Base-by-base conservation (phyloP, 2,113 vertebrate species). In the Promerops cafer region DNA sequence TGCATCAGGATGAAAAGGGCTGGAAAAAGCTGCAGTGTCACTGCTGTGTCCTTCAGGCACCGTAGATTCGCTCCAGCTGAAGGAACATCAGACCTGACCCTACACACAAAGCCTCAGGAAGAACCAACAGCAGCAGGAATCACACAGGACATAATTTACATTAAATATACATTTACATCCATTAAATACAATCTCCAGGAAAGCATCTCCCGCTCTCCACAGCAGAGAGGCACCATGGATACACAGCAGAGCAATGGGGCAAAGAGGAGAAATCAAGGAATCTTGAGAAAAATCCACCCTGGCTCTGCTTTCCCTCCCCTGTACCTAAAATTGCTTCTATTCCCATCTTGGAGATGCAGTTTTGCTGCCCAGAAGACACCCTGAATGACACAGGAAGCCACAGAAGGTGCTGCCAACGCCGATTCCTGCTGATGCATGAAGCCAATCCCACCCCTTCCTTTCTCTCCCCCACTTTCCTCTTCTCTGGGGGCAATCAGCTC, bases 211-310 rank as follows among this genome's bases (percentile, higher is more conserved):
- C 24, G 44, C 70, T 40, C 74, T n/a, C 10, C 42, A n/a, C 6
- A 75, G 81, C 77, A 70, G 44, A 49, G 49, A 14, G 35, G 59
- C 35, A 72, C 45, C 31, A 16, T 0, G 4, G 72, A 65, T 6
- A 33, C 23, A 15, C 0, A 0, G 33, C 37, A n/a, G 50, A 66
- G 64, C 17, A 13, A 60, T 0, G 1, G 50, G 33, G 24, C 6
- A 26, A 87, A 28, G 57, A 77, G 61, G 11, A 83, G 69, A 87
- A 52, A 53, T 7, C 1, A 4, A 88, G 57, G 56, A 52, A 24
- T 71, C 31, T 4, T 7, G 40, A 71, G 52, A 28, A 45, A 52
- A 83, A 59, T 13, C 81, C 70, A 3, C 44, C 6, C 21, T 3
- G 11, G 30, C 59, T 59, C 49, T 31, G 26, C 66, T 56, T 68